Evolutionary conservation across 2,797 vertebrate genomes (phyloP).

Genomic region (Sebastes jordani): DNA sequence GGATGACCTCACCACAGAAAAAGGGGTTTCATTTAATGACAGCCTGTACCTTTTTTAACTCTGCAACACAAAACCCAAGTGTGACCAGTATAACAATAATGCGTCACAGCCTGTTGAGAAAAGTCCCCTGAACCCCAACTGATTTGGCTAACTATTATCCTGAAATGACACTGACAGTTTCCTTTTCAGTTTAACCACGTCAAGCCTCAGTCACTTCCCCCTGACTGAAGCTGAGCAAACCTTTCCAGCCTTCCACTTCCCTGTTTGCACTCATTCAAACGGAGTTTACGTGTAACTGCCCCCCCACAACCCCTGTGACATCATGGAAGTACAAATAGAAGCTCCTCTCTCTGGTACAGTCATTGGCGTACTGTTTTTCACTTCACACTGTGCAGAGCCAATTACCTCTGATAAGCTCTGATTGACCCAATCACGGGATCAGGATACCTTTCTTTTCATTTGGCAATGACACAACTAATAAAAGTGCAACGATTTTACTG

Average conservation of each 20-base stretch:
- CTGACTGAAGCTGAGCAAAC: conserved; percentile 31
- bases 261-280: conserved; percentile 1
- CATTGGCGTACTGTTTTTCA: background rate
- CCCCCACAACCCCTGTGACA: background rate
- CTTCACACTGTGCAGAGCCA: background rate
- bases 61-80: background rate
- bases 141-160: background rate
- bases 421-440: background rate
- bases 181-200: conserved; percentile 13
- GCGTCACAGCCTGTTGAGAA: background rate
- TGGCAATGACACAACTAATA: background rate
- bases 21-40: background rate
- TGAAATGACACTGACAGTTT: conserved; percentile 27
- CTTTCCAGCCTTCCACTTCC: conserved; percentile 47
- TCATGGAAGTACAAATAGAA: conserved; percentile 17
- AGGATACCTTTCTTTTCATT: background rate
- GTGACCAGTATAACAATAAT: background rate
- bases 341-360: background rate
- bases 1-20: background rate
- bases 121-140: background rate
- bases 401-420: background rate
- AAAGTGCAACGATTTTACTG: background rate
- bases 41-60: background rate
- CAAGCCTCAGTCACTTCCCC: conserved; percentile 22
- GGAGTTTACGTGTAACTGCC: background rate